Conservation (phyloP, 2,113 vertebrate species). For the Vimba vimba region DNA sequence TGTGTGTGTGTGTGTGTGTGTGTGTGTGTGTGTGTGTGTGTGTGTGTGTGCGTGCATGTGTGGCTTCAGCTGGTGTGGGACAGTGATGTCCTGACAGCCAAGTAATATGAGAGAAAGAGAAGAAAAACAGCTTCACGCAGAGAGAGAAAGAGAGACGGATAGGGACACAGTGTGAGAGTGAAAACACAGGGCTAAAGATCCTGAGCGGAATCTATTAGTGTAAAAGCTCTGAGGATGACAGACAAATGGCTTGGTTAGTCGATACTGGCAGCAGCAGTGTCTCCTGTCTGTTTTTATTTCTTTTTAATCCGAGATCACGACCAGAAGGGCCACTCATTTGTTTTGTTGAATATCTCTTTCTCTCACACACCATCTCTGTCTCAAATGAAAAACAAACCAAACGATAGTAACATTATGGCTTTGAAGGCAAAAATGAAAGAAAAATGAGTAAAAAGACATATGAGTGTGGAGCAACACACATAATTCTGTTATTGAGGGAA, state of each 20-base stretch:
- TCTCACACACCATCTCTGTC: background rate
- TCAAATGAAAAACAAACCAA: background rate
- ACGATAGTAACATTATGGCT: background rate
- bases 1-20: too few species aligned
- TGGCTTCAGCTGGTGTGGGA: background rate
- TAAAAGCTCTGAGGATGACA: conserved; percentile 33
- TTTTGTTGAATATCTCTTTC: conserved; percentile 14
- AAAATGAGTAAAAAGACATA: background rate
- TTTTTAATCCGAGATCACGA: conserved; percentile 8
- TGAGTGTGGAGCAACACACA: background rate
- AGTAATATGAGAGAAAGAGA: background rate
- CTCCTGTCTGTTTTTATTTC: conserved; percentile 31
- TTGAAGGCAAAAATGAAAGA: background rate
- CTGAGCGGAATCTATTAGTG: conserved; percentile 23
- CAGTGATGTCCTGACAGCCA: background rate
- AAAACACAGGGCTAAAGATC: conserved; percentile 23
- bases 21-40: accelerated
- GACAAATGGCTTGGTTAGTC: conserved; percentile 31
- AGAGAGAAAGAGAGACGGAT: conserved; percentile 1
- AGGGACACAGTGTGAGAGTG: background rate
- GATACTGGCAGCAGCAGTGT: conserved; percentile 32
- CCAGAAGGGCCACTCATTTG: conserved; percentile 27
- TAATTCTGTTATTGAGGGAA: background rate
- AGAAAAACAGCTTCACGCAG: background rate
- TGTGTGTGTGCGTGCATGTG: background rate